phyloP scores from a whole-genome alignment of 2,888 invertebrate genomes.

The Pemphredon lugubris region DNA sequence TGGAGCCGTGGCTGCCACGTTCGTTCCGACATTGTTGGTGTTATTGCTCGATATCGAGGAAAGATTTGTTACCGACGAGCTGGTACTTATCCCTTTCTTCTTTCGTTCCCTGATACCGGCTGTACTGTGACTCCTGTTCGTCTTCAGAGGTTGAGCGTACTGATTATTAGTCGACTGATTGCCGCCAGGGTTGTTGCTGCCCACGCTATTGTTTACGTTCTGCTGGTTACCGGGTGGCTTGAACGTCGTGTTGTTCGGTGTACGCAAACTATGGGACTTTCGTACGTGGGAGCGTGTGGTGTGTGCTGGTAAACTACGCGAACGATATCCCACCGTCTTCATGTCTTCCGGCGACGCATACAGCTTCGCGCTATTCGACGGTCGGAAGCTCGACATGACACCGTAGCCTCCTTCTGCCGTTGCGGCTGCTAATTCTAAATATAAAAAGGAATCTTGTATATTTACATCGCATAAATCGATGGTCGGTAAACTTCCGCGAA shows the following conservation, averaged over 20 bases:
- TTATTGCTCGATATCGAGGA: constrained; percentile 64
- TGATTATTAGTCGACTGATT: constrained; percentile 80
- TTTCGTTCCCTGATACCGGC: constrained; percentile 77
- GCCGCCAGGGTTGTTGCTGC: constrained; percentile 50
- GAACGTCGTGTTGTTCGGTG: constrained; percentile 81
- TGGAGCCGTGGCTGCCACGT: constrained; percentile 81
- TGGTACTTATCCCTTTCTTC: constrained; percentile 78
- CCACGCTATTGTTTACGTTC: constrained; percentile 37
- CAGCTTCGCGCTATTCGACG: constrained; percentile 91
- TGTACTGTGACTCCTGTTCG: constrained; percentile 79
- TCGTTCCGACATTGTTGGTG: constrained; percentile 49
- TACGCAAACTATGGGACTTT: constrained; percentile 85
- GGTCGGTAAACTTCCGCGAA: too few relatives aligned
- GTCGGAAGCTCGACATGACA: constrained; percentile 94
- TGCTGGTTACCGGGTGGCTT: constrained; percentile 72
- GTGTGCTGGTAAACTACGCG: constrained; percentile 83
- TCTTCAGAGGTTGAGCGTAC: constrained; percentile 84
- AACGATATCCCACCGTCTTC: constrained; percentile 87
- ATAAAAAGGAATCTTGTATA: neutral
- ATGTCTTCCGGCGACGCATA: constrained; percentile 95
- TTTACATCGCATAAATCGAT: neutral
- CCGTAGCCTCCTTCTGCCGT: constrained; percentile 81
- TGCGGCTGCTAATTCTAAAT: constrained; percentile 79
- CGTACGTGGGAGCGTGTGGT: constrained; percentile 84
- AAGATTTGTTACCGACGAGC: constrained; percentile 79